phyloP scores from a whole-genome alignment of 2,113 vertebrate species.

The Anthoscopus minutus region DNA sequence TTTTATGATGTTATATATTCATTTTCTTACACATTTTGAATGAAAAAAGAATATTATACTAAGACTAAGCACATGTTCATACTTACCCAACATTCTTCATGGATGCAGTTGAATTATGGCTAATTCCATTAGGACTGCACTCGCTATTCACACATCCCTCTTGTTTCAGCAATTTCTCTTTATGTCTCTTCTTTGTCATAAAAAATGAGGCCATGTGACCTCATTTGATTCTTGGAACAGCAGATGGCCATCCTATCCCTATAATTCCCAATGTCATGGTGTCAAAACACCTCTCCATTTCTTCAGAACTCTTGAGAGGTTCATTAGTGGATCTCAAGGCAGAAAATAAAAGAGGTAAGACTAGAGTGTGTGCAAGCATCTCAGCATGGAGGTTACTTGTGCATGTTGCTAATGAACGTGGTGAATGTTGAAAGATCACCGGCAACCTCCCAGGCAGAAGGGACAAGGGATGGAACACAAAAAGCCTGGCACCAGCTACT shows the following conservation, averaged over 20 bases:
- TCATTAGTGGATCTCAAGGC: background rate
- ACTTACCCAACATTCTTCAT: background rate
- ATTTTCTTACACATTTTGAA: rapidly evolving
- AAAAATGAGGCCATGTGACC: rapidly evolving
- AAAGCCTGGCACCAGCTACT: background rate
- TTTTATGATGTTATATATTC: background rate
- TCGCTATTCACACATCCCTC: background rate
- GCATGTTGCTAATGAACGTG: background rate
- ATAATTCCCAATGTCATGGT: background rate
- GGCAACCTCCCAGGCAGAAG: background rate
- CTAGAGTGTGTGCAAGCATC: background rate
- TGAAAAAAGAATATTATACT: background rate
- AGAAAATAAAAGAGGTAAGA: background rate
- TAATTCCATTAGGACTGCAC: background rate
- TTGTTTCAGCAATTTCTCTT: background rate
- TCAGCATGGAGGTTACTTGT: background rate
- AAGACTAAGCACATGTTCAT: background rate
- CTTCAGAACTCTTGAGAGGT: background rate
- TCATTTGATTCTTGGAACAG: background rate
- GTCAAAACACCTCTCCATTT: background rate
- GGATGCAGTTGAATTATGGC: background rate
- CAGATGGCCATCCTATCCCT: background rate
- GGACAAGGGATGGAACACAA: background rate
- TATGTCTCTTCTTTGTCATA: background rate
- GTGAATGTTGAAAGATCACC: background rate